Evolutionary conservation across 1,140 invertebrate species (phyloP).

Genomic region (Probaryconus sp.): DNA sequence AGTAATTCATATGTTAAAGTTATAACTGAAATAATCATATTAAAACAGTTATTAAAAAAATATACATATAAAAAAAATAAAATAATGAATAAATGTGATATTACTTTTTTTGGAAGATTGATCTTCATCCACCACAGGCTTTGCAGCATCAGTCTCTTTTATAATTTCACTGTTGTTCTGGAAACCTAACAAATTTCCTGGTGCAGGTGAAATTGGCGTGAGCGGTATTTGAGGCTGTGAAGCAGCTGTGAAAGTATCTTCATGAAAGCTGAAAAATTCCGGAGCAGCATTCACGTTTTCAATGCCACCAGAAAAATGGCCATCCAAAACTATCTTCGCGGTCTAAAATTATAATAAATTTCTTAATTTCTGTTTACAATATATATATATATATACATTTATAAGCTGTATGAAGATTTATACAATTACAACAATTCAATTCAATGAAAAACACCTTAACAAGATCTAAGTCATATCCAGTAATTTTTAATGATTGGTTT

Average conservation of each 20-base stretch:
- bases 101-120: constrained; percentile 63
- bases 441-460: constrained; percentile 83
- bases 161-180: constrained; percentile 68
- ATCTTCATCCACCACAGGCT: constrained; percentile 55
- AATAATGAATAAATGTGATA: constrained; percentile 1
- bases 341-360: constrained; percentile 78
- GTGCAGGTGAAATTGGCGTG: constrained; percentile 57
- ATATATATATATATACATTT: too few relatives aligned
- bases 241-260: constrained; percentile 65
- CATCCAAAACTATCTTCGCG: constrained; percentile 90
- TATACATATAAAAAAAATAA: constrained; percentile 1
- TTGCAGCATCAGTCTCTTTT: constrained; percentile 72
- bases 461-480: constrained; percentile 88
- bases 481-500: constrained; percentile 89
- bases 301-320: constrained; percentile 85
- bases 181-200: constrained; percentile 67
- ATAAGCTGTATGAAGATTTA: too few relatives aligned
- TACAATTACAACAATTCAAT: constrained; percentile 19
- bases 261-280: constrained; percentile 79
- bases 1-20: constrained; percentile 79
- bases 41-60: neutral
- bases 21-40: constrained; percentile 61
- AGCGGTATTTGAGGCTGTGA: constrained; percentile 59
- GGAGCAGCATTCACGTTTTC: constrained; percentile 76
- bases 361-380: neutral